Conservation (phyloP, 2,888 invertebrate genomes). For the Rotaria macrura region DNA sequence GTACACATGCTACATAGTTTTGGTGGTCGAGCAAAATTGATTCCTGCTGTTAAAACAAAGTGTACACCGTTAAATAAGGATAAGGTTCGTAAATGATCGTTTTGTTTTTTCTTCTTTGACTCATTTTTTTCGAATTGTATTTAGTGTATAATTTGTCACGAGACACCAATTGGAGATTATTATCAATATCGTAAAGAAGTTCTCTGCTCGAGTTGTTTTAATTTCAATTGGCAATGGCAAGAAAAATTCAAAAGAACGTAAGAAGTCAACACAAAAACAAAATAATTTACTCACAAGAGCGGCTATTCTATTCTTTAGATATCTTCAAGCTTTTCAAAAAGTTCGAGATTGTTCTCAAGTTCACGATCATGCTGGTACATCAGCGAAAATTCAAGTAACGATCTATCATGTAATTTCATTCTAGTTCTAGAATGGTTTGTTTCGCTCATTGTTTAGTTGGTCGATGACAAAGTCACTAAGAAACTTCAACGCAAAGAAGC, state of each 20-base stretch:
- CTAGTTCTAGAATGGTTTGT: too few species aligned
- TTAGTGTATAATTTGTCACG: slow-evolving; percentile 22
- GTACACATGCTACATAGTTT: slow-evolving; percentile 50
- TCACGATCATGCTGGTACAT: slow-evolving; percentile 31
- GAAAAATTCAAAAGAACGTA: slow-evolving; percentile 33
- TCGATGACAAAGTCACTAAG: not conserved
- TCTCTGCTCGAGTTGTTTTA: slow-evolving; percentile 24
- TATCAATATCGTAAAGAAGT: slow-evolving; percentile 24
- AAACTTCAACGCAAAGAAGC: slow-evolving; percentile 2
- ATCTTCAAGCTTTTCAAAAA: slow-evolving; percentile 30
- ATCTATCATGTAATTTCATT: not conserved
- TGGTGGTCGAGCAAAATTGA: slow-evolving; percentile 39
- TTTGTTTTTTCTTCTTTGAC: not conserved
- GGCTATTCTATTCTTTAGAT: slow-evolving; percentile 8
- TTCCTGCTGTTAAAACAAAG: slow-evolving; percentile 28
- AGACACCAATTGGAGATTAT: slow-evolving; percentile 28
- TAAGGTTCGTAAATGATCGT: not conserved
- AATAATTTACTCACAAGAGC: not conserved
- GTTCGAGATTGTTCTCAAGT: slow-evolving; percentile 29
- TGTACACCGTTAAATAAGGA: slow-evolving; percentile 15
- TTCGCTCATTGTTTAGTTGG: not conserved
- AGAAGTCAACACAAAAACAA: not conserved
- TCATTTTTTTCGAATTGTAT: not conserved
- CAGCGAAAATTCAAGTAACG: slow-evolving; percentile 30
- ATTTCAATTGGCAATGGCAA: slow-evolving; percentile 33